Evolutionary conservation across 2,113 vertebrate genomes (phyloP), one percentile per base, ranked within the genome.

Genomic region (Rynchops niger): DNA sequence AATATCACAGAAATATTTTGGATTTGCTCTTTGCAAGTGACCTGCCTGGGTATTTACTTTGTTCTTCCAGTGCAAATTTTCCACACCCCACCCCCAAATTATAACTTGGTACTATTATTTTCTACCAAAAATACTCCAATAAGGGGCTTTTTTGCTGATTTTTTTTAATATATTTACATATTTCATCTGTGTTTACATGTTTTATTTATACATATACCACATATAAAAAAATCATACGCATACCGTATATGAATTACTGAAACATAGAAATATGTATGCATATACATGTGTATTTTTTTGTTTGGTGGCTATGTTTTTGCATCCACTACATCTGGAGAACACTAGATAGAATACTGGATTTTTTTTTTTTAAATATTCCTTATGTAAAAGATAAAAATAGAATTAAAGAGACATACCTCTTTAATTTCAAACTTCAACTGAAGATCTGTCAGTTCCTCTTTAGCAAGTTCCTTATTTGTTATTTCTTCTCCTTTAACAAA

Each of bases 351-450:
- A 32, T 11, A 79, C 0, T 22, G 8, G 5, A 6, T 7, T 23
- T 29, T 56, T 16, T 43, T 26, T 3, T 66, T 55, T 66, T 55
- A 4, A 7, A 38, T 26, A 45, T 22, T 73, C 27, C 27, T 82
- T 23, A 74, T 11, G 16, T 22, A 65, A 27, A 80, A 43, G 3
- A 5, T 27, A 47, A 62, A 76, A 32, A 30, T 1, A 82, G 50
- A 95, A 88, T 19, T 82, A 21, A 38, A 52, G 20, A 71, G 4
- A 93, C 32, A 69, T 87, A 99, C 99, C 97, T 98, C 98, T 98
- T 98, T 99, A 88, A 99, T 98, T 98, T 99, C 99, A 97, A 99
- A 99, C 89, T 98, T 99, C 84, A 99, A 96, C n/a, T 98, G 98
- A 55, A 99, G 92, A 82, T 99, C 98, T 6, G 98, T 99, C 73